Base-by-base conservation (phyloP, 1,140 invertebrate genomes). In the Druon quercuslanigerum region DNA sequence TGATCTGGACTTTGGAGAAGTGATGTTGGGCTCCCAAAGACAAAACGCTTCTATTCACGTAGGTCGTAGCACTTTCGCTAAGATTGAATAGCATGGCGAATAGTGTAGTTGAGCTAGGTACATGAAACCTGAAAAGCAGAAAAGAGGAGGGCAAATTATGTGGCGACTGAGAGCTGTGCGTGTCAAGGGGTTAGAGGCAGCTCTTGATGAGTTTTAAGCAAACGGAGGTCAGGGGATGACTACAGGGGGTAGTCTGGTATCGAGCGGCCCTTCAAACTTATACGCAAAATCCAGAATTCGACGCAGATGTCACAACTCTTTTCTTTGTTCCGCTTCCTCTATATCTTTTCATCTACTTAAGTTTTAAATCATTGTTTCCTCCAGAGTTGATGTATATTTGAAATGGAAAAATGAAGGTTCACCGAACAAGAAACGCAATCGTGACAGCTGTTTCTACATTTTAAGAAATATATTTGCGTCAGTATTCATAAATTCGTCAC, bases 151-250 rank as follows among this genome's bases (percentile, higher is more conserved):
- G 16, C 9, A 56, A 56, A 17, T 8, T 17, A 17, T 11, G 20
- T 46, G 40, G 40, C 40, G 73, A 57, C 75, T 50, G 72, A 74
- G 79, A 80, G 76, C 74, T 81, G 79, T 73, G 66, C 79, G 71
- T 74, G 77, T 75, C 52, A 72, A 74, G 52, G 57, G 74, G 75
- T 46, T 46, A 8, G 40, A 73, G 74, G 74, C n/a, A n/a, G n/a
- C 73, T 16, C 76, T 14, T 82, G 72, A 80, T 78, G 79, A 74
- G 78, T 73, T 77, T 70, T 78, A 79, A 75, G 80, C 74, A 82
- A 76, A 82, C 71, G 73, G 79, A 74, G 80, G 80, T 81, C 7
- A 50, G 71, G 71, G 60, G 54, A 76, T 76, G 73, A 66, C 56
- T 25, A 50, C 50, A 77, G 70, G 75, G 74, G n/a, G 50, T 11